Conservation (phyloP, 2,797 vertebrate species). For the Chromobotia macracanthus region DNA sequence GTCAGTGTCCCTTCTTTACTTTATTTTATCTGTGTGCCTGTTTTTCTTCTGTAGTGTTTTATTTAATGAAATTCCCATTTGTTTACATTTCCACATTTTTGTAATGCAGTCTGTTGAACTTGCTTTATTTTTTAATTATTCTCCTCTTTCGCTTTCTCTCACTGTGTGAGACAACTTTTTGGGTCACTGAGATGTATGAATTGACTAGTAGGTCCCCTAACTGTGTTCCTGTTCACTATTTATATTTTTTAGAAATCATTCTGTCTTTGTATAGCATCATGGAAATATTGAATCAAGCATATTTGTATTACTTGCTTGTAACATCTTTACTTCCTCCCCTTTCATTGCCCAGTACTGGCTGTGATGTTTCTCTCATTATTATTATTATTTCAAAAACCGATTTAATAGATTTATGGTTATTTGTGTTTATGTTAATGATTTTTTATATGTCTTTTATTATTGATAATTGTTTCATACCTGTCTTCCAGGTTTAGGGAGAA, state of each 20-base stretch:
- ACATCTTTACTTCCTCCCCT: too few relatives aligned
- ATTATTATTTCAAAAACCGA: background rate
- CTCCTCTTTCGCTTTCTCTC: background rate
- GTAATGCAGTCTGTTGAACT: constrained; percentile 44
- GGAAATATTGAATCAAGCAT: constrained; percentile 2
- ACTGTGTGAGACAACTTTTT: constrained; percentile 21
- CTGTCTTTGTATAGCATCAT: constrained; percentile 43
- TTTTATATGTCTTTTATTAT: background rate
- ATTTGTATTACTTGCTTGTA: too few relatives aligned
- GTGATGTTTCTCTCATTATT: background rate
- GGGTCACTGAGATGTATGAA: constrained; percentile 80
- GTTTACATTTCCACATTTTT: constrained; percentile 36
- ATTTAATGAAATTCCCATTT: constrained; percentile 30
- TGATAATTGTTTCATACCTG: constrained; percentile 36
- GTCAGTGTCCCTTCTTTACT: constrained; percentile 71
- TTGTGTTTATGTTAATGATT: background rate
- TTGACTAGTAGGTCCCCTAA: constrained; percentile 68
- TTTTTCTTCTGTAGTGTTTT: constrained; percentile 7
- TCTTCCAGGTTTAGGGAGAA: constrained; percentile 91
- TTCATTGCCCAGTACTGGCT: background rate
- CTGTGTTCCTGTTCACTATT: constrained; percentile 56
- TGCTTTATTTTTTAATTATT: background rate
- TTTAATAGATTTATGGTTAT: background rate
- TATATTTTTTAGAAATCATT: constrained; percentile 30
- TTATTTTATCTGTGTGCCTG: constrained; percentile 34